phyloP scores from a whole-genome alignment of 1,140 invertebrate genomes.

The Solenopsis fugax region DNA sequence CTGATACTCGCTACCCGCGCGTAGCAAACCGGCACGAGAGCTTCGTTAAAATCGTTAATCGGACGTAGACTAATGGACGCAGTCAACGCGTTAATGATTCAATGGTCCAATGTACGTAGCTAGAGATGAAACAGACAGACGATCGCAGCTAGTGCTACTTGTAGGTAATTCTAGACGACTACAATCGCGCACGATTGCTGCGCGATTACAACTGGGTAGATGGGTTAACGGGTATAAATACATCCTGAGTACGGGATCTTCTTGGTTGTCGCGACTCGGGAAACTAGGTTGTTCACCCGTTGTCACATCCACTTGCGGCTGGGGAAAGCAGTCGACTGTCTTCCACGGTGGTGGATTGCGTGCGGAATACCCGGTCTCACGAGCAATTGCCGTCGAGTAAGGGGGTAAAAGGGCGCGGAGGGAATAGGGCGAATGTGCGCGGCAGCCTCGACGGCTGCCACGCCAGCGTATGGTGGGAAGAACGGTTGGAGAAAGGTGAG shows the following conservation, averaged over 20 bases:
- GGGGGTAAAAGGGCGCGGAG: not conserved
- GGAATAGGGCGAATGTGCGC: conserved; percentile 50
- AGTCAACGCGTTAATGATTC: conserved; percentile 76
- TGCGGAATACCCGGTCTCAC: conserved; percentile 60
- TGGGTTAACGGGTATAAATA: conserved; percentile 11
- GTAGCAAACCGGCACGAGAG: conserved; percentile 75
- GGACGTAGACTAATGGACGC: conserved; percentile 69
- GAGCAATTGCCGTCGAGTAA: conserved; percentile 27
- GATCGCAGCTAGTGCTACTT: conserved; percentile 33
- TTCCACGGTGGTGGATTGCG: conserved; percentile 65
- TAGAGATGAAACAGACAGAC: conserved; percentile 38
- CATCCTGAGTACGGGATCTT: not conserved
- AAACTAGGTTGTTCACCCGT: conserved; percentile 38
- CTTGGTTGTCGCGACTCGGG: conserved; percentile 21
- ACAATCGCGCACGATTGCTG: not conserved
- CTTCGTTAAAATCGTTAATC: conserved; percentile 77
- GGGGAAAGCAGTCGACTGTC: conserved; percentile 7
- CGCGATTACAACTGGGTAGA: not conserved
- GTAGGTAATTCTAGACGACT: not conserved
- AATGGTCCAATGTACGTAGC: conserved; percentile 11
- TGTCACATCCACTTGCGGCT: conserved; percentile 26
- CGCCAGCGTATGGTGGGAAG: not conserved
- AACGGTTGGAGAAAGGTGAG: not conserved
- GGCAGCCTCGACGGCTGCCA: conserved; percentile 45
- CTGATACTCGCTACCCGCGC: conserved; percentile 77